Evolutionary conservation across 2,797 vertebrate species (phyloP), one percentile per base, ranked within the genome.

Genomic region (Perodicticus potto): DNA sequence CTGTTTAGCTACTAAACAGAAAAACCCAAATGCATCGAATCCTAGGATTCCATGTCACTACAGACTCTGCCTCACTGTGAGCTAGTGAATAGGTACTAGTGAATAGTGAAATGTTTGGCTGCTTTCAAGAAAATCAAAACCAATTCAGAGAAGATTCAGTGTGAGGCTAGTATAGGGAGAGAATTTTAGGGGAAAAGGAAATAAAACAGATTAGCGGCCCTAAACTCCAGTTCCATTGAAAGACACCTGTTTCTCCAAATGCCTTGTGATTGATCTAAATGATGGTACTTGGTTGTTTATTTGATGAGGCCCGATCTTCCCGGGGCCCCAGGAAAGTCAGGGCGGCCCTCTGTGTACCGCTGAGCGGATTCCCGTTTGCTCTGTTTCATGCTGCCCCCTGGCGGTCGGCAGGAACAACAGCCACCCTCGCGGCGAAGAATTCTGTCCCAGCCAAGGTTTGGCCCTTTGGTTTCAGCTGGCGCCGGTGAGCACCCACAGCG

Each of bases 371-470:
- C n/a, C 27, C 11, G 34, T 73, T 96, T 95, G 65, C 43, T 89
- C 74, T 97, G 97, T 81, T 97, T 69, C 92, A 96, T 72, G 87
- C 96, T 96, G 97, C 96, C 97, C 97, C 76, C 97, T 97, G 96
- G 93, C 97, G 97, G 97, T 73, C 86, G 61, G 10, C 65, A 22
- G 16, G 55, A 83, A 61, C 86, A 82, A 29, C 37, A 34, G 32
- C 34, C 23, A 25, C 7, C 84, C 59, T 45, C 9, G 7, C 12
- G 13, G 16, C 59, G 25, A 86, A 74, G 49, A 86, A 72, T 80
- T 95, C 63, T 67, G 19, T 37, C 19, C 43, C 32, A 72, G 95
- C 43, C 32, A 72, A 95, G 25, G 3, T 2, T 16, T 69, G 65
- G 43, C 27, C 72, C 65, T 63, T 27, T 90, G 59, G n/a, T 70